Evolutionary conservation across 2,888 invertebrate species (phyloP).

Genomic region (Alloscopus bannaensis): DNA sequence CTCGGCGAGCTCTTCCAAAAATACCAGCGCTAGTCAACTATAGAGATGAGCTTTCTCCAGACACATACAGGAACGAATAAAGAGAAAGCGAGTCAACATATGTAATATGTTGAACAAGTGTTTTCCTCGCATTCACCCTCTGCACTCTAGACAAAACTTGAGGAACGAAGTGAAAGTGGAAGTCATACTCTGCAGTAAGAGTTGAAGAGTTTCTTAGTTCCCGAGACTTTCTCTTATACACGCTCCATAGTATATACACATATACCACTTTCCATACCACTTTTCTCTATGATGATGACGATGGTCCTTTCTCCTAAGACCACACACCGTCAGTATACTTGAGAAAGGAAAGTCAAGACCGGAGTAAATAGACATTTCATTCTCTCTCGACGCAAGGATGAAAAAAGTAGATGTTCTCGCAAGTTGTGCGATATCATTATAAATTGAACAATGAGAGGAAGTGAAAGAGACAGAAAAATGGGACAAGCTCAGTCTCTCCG

Average conservation of each 20-base stretch:
- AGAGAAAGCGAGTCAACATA: neutral
- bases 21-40: too few relatives aligned
- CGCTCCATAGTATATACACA: neutral
- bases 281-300: neutral
- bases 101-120: constrained; percentile 24
- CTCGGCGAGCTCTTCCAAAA: too few relatives aligned
- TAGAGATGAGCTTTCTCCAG: neutral
- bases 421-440: constrained; percentile 44
- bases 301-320: constrained; percentile 42
- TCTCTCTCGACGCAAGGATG: constrained; percentile 22
- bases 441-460: constrained; percentile 40
- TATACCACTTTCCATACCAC: neutral
- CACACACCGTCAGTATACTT: constrained; percentile 40
- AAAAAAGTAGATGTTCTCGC: constrained; percentile 21
- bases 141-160: constrained; percentile 2
- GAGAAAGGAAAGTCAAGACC: constrained; percentile 47
- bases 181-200: too few relatives aligned
- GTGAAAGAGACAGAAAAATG: neutral
- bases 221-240: neutral
- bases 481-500: too few relatives aligned
- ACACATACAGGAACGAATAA: neutral
- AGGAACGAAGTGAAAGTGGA: constrained; percentile 4
- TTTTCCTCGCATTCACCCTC: constrained; percentile 33
- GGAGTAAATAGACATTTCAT: constrained; percentile 43
- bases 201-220: constrained; percentile 17